Conservation (phyloP, 2,113 vertebrate genomes). For the Microtus ochrogaster region DNA sequence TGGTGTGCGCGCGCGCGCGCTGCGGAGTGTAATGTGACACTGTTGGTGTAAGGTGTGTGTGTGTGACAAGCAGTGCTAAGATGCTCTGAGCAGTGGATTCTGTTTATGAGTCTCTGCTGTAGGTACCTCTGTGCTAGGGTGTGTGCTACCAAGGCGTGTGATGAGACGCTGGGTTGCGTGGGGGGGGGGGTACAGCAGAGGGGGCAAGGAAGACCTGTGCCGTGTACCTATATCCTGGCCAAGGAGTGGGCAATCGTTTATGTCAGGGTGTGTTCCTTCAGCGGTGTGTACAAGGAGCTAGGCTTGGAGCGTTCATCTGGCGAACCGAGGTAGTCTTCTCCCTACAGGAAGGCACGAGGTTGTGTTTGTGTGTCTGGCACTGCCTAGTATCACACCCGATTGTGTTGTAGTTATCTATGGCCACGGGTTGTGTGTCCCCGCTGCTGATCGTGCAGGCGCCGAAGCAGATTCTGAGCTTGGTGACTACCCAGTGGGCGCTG, state of each 20-base stretch:
- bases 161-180: slow-evolving; percentile 26
- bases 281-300: neutral
- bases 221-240: slow-evolving; percentile 8
- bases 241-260: slow-evolving; percentile 37
- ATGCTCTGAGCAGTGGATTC: slow-evolving; percentile 51
- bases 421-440: slow-evolving; percentile 52
- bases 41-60: slow-evolving; percentile 65
- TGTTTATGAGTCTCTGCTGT: slow-evolving; percentile 61
- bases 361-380: slow-evolving; percentile 49
- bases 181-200: neutral
- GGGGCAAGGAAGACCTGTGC: neutral
- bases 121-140: slow-evolving; percentile 68
- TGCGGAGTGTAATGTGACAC: slow-evolving; percentile 66
- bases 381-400: slow-evolving; percentile 40
- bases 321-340: slow-evolving; percentile 17
- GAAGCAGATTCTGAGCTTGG: slow-evolving; percentile 58
- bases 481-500: slow-evolving; percentile 73
- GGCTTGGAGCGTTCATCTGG: slow-evolving; percentile 28
- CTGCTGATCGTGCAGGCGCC: slow-evolving; percentile 40
- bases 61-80: slow-evolving; percentile 67
- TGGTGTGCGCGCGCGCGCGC: neutral
- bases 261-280: slow-evolving; percentile 65
- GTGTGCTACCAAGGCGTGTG: slow-evolving; percentile 60
- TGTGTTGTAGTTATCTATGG: slow-evolving; percentile 29
- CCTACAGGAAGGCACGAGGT: neutral